Evolutionary conservation across 1,140 invertebrate species (phyloP), one percentile per base, ranked within the genome.

Genomic region (Leptopilina clavipes): DNA sequence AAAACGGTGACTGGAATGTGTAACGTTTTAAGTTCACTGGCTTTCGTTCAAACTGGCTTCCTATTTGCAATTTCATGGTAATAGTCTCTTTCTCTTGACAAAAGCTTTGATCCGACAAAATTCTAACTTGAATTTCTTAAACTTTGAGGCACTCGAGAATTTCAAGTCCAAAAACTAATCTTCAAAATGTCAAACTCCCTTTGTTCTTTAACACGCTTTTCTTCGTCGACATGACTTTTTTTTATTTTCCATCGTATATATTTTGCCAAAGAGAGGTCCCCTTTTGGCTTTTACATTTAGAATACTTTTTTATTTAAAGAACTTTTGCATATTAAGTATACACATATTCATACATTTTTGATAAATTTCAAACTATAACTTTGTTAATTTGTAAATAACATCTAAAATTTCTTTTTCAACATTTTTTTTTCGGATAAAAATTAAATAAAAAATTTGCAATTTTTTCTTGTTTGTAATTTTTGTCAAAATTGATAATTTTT

Each of bases 1-100:
- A 48, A 75, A 72, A 70, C 70, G 17, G 65, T 72, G 78, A 72
- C n/a, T 52, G 76, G 76, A 82, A 82, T 76, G 71, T 76, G 71
- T 54, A 76, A 71, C 73, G 70, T 80, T 78, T 77, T 75, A 76
- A 65, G 72, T 59, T 54, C 56, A 48, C 37, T 37, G 79, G 72
- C 74, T 78, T 79, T 71, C 77, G 74, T 65, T 76, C 19, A 37
- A 18, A 72, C 72, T 25, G n/a, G 45, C 72, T 73, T 45, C 48
- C 43, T 17, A 37, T 54, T 18, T 73, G 45, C 48, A 37, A 48
- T 73, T 48, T 56, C 52, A 45, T 54, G 72, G 52, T 73, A 73
- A 48, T 65, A 65, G 59, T 31, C 14, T 31, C 59, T 65, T 7
- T 40, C 37, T 40, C 37, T 40, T 65, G 59, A 65, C 25, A 65